Percentiles rank a stretch among this genome's conserved stretches.
Evolutionary conservation across 2,113 vertebrate genomes (phyloP).

Genomic region (Plotosus lineatus): DNA sequence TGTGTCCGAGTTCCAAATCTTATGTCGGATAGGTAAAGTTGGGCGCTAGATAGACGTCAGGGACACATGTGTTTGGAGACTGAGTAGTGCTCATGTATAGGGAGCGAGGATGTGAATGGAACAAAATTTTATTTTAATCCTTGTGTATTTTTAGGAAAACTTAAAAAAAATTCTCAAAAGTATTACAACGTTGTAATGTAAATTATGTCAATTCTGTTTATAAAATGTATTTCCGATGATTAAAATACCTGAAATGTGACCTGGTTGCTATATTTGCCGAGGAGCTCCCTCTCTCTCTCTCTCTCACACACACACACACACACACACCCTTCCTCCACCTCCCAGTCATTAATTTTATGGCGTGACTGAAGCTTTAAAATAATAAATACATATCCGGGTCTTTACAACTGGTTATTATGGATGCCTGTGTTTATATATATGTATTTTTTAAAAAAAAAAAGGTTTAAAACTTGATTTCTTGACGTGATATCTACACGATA

Average conservation of each 20-base stretch:
- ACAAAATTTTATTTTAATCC: neutral
- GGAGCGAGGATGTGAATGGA: neutral
- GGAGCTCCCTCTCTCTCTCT: too few relatives aligned
- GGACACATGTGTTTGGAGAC: fast-evolving
- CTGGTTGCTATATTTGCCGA: neutral
- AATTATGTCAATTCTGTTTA: neutral
- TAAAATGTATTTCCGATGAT: neutral
- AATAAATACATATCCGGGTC: neutral
- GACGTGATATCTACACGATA: neutral
- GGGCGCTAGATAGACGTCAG: neutral
- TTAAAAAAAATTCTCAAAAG: too few relatives aligned
- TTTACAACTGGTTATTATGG: too few relatives aligned
- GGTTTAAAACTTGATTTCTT: neutral
- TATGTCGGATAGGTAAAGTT: neutral
- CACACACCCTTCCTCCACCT: neutral
- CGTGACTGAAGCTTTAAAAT: neutral
- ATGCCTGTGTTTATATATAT: too few relatives aligned
- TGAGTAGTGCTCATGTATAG: neutral
- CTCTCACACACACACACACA: too few relatives aligned
- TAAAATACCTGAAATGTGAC: neutral
- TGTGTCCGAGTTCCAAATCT: neutral
- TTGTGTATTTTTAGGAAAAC: too few relatives aligned
- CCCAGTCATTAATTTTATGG: constrained; percentile 1
- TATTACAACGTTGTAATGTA: too few relatives aligned
- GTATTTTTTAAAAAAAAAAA: too few relatives aligned